These are phyloP conservation scores for Mormoops blainvillei DNA, from an alignment of 2,113 vertebrate genomes.

Conservation along the genomic window DNA sequence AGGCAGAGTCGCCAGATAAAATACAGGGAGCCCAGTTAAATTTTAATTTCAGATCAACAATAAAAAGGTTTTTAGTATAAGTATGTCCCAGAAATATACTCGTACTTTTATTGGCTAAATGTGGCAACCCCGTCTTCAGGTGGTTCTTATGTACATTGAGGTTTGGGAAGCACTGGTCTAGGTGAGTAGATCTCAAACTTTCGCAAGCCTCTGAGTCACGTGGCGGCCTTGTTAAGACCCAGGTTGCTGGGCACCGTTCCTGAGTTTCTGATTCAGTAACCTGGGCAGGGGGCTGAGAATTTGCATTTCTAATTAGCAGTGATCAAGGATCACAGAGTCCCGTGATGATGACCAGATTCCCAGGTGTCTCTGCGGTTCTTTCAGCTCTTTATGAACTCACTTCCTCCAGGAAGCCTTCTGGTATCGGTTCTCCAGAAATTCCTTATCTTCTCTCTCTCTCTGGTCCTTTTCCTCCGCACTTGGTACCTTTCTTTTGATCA, in stretches of 20 bases:
- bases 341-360: neutral
- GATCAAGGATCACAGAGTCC: neutral
- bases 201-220: neutral
- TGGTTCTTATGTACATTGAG: neutral
- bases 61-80: neutral
- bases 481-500: neutral
- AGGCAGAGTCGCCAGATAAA: neutral
- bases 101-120: neutral
- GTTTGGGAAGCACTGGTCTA: neutral
- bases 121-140: neutral
- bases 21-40: neutral
- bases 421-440: neutral
- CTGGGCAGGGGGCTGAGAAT: neutral
- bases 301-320: neutral
- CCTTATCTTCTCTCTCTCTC: neutral
- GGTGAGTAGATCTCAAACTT: neutral
- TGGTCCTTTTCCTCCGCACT: neutral
- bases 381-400: neutral
- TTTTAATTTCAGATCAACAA: neutral
- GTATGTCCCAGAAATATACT: neutral
- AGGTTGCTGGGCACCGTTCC: neutral
- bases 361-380: neutral
- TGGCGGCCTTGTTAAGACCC: neutral
- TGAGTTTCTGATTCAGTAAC: neutral
- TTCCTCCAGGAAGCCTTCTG: neutral